Conservation (phyloP, 2,113 vertebrate species). For the Nothoprocta perdicaria region DNA sequence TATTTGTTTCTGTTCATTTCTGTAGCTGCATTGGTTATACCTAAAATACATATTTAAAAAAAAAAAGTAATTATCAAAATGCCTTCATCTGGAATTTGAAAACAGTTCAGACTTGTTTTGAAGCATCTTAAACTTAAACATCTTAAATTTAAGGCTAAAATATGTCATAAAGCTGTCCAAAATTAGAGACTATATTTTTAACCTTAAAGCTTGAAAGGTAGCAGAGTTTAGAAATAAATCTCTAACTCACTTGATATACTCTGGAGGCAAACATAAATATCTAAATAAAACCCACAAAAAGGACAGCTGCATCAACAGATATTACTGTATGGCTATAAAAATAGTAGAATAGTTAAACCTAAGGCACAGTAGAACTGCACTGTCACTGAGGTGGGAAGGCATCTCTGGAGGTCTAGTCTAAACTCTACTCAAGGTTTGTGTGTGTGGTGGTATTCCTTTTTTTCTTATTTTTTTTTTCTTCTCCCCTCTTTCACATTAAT, state of each 20-base stretch:
- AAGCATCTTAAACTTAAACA: not conserved
- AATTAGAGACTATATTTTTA: not conserved
- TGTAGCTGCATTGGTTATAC: not conserved
- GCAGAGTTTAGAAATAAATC: not conserved
- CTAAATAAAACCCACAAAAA: not conserved
- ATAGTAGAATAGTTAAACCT: not conserved
- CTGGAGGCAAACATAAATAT: not conserved
- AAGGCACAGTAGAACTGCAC: not conserved
- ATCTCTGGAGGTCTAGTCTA: not conserved
- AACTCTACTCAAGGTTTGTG: not conserved
- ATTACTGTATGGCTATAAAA: not conserved
- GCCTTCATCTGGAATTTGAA: not conserved
- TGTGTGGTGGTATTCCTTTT: too few species aligned
- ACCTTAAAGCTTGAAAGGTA: not conserved
- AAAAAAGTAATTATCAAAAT: not conserved
- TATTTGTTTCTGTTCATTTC: not conserved
- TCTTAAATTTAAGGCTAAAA: not conserved
- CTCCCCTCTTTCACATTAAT: not conserved
- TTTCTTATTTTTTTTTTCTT: not conserved
- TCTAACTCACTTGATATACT: not conserved
- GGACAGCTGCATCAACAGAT: not conserved
- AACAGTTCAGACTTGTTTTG: not conserved
- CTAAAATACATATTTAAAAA: not conserved
- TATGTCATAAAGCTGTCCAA: not conserved
- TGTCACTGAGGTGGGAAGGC: not conserved